Conservation (phyloP, 2,113 vertebrate species). For the Hirundichthys speculiger region DNA sequence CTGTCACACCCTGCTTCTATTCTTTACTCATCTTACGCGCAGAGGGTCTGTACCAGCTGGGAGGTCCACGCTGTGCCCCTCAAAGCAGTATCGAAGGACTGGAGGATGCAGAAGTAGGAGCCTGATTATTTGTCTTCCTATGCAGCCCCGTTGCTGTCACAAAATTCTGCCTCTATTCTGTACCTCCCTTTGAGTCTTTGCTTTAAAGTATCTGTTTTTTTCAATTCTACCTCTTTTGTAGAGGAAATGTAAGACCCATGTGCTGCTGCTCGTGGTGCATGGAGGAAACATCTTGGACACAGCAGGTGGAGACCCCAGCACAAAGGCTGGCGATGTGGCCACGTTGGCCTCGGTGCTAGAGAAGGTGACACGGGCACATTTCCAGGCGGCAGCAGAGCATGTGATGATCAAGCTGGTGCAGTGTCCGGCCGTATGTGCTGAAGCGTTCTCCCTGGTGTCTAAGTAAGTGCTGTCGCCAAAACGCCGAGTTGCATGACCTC, state of each 20-base stretch:
- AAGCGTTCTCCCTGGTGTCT: constrained; percentile 95
- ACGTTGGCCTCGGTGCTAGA: constrained; percentile 91
- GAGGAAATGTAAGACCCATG: constrained; percentile 89
- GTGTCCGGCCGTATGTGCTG: constrained; percentile 93
- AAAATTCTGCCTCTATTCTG: background rate
- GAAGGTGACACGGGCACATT: constrained; percentile 91
- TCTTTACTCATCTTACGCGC: constrained; percentile 21
- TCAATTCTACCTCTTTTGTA: constrained; percentile 54
- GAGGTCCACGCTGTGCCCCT: constrained; percentile 83
- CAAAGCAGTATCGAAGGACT: constrained; percentile 92
- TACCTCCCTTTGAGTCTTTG: constrained; percentile 1
- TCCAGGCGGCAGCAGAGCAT: constrained; percentile 89
- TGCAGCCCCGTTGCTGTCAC: background rate
- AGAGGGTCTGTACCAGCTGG: constrained; percentile 85
- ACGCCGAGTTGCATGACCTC: background rate
- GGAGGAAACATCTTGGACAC: constrained; percentile 94
- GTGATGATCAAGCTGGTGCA: constrained; percentile 91
- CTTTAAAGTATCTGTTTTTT: background rate
- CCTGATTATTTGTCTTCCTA: background rate
- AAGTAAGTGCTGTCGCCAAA: constrained; percentile 83
- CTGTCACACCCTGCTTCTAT: background rate
- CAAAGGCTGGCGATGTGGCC: constrained; percentile 88
- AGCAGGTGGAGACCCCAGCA: constrained; percentile 85
- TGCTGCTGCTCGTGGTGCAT: constrained; percentile 92
- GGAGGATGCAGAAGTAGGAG: constrained; percentile 88